A percentile compares a stretch with the other conserved stretches of the same genome.
phyloP scores from a whole-genome alignment of 2,797 vertebrate species.

The Danio aesculapii region DNA sequence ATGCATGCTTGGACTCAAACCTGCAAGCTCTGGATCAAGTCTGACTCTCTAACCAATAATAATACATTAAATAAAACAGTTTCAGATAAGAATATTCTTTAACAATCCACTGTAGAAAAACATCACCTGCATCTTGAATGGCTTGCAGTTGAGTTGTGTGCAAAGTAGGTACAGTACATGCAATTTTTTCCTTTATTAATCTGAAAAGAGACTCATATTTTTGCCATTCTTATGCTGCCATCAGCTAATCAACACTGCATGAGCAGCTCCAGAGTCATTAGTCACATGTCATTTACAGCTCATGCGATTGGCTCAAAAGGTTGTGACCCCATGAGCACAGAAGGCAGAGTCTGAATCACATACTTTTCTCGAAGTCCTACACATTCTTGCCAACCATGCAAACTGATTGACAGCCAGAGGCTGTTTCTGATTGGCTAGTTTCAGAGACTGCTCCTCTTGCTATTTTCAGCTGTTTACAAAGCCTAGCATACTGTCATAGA shows the following conservation, averaged over 20 bases:
- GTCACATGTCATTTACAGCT: neutral
- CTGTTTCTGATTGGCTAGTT: neutral
- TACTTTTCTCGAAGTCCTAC: neutral
- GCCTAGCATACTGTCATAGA: neutral
- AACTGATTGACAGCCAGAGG: conserved; percentile 4
- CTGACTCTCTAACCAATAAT: no score
- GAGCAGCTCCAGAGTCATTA: neutral
- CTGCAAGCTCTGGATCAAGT: no score
- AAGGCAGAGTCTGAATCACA: conserved; percentile 8
- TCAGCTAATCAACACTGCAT: neutral
- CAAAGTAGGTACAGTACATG: no score
- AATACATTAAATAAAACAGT: no score
- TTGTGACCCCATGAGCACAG: conserved; percentile 9
- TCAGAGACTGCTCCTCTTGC: neutral
- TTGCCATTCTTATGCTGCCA: neutral
- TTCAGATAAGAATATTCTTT: no score
- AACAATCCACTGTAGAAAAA: no score
- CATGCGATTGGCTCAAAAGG: neutral
- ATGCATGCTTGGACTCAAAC: no score
- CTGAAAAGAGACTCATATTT: neutral
- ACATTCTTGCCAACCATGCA: neutral
- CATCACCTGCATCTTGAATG: no score
- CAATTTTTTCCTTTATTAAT: no score
- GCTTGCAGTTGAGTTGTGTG: no score
- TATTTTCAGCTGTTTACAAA: conserved; percentile 14